Evolutionary conservation across 2,888 invertebrate species (phyloP).

Genomic region (Elysia crispata): DNA sequence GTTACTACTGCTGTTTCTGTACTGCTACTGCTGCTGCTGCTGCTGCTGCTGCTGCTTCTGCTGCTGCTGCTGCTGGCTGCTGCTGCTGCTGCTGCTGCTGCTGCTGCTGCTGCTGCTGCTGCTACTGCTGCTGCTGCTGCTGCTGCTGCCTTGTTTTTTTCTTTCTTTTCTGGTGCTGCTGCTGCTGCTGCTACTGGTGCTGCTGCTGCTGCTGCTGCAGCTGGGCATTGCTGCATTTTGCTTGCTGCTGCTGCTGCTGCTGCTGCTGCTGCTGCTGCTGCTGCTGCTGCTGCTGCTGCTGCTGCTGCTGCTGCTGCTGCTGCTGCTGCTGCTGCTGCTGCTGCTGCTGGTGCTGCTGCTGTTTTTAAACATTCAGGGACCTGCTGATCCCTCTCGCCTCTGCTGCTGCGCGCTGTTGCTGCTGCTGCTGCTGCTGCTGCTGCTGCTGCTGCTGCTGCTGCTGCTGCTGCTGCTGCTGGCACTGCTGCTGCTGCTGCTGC

Average conservation of each 20-base stretch:
- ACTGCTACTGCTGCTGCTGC: not conserved
- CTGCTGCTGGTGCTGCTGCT: too few relatives aligned
- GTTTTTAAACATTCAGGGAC: not conserved
- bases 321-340: too few relatives aligned
- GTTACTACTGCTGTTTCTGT: too few relatives aligned
- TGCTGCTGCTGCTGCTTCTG: too few relatives aligned
- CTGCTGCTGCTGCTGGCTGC: too few relatives aligned
- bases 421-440: not conserved
- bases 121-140: conserved; percentile 1
- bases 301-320: too few relatives aligned
- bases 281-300: too few relatives aligned
- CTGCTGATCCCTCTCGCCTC: not conserved
- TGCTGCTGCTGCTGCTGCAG: conserved; percentile 4
- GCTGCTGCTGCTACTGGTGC: not conserved
- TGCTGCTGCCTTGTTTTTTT: not conserved
- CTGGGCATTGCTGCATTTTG: not conserved
- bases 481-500: too few relatives aligned
- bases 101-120: conserved; percentile 9
- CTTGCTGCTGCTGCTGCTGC: too few relatives aligned
- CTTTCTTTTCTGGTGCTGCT: not conserved
- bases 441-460: conserved; percentile 1
- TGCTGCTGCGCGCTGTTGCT: not conserved
- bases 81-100: too few relatives aligned
- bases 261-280: too few relatives aligned
- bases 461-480: conserved; percentile 9